These are phyloP conservation scores for Drosophila albomicans DNA, from an alignment of 1,140 invertebrate genomes.

Conservation along the genomic window DNA sequence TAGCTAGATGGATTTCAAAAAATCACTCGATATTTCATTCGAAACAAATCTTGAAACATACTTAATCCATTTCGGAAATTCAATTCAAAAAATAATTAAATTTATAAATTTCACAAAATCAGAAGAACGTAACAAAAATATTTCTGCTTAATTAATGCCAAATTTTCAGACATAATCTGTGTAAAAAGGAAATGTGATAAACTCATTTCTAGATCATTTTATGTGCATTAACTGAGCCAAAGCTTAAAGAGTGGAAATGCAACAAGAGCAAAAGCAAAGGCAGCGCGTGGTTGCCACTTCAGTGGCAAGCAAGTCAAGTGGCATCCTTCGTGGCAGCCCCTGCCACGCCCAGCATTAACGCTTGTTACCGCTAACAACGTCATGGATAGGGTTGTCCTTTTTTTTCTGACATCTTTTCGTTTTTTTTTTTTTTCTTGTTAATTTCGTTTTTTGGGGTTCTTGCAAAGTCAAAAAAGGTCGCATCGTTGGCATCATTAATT, in stretches of 20 bases:
- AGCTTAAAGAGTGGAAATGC: neutral
- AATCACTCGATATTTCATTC: too few species aligned
- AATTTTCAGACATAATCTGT: too few species aligned
- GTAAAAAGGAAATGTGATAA: too few species aligned
- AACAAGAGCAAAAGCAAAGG: neutral
- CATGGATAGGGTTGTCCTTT: slow-evolving; percentile 52
- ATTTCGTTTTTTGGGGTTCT: slow-evolving; percentile 11
- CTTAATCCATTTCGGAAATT: too few species aligned
- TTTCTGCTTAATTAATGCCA: too few species aligned
- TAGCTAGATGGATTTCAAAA: too few species aligned
- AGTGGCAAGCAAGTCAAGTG: slow-evolving; percentile 40
- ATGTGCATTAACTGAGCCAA: neutral
- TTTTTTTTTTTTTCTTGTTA: slow-evolving; percentile 26
- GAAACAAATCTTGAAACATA: too few species aligned
- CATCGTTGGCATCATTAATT: slow-evolving; percentile 57
- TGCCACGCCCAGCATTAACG: slow-evolving; percentile 14
- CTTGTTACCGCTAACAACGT: slow-evolving; percentile 69
- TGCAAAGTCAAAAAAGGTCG: slow-evolving; percentile 44
- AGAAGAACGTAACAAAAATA: too few species aligned
- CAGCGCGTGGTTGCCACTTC: slow-evolving; percentile 6
- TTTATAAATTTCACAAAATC: too few species aligned
- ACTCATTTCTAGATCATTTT: too few species aligned
- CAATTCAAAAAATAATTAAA: too few species aligned
- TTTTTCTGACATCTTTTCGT: slow-evolving; percentile 8
- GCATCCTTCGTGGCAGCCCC: slow-evolving; percentile 10